Evolutionary conservation across 92 coral and sea anemone species (phyloP), one percentile per base, ranked within the genome.

Genomic region (Parazoanthus swiftii): DNA sequence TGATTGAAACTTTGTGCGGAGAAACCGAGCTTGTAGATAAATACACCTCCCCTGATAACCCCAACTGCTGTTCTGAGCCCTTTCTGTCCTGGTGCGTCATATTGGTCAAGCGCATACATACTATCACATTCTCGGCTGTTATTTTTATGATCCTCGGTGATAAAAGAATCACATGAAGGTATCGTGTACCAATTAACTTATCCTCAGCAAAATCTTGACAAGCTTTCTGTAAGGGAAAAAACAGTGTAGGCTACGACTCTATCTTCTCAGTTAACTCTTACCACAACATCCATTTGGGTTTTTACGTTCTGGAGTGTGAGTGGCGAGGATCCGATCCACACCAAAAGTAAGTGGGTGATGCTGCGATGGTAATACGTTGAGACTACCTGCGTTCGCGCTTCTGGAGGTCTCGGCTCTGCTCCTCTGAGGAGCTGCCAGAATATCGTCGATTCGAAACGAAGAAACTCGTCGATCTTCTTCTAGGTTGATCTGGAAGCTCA

Each of bases 391-490:
- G 36, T 91, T 88, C 33, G 82, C 73, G 48, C 90, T 81, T 8
- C 93, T 79, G 90, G 92, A 86, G 33, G 68, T 85, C 59, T 88
- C 86, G 33, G 87, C 82, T 77, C 67, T 71, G n/a, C 85, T 81
- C 48, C 90, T 83, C 79, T 89, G 89, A 43, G 95, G 94, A 51
- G 89, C 82, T 37, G 98, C 94, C 46, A 95, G 81, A 82, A 95
- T 95, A 82, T 95, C 98, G 68, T 93, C 98, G 33, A 95, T 95
- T 26, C 98, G 93, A 48, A 95, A 95, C 79, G 98, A 95, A 77
- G 98, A 91, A 70, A 95, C 92, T 16, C 93, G 91, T 51, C 91
- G 86, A 38, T 93, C 91, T 71, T 85, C 96, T 77, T 58, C 67
- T 51, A 59, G 58, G 81, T 88, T 74, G 21, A 89, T 77, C 36